Base-by-base conservation (phyloP, 2,797 vertebrate species). In the Smutsia temminckii region DNA sequence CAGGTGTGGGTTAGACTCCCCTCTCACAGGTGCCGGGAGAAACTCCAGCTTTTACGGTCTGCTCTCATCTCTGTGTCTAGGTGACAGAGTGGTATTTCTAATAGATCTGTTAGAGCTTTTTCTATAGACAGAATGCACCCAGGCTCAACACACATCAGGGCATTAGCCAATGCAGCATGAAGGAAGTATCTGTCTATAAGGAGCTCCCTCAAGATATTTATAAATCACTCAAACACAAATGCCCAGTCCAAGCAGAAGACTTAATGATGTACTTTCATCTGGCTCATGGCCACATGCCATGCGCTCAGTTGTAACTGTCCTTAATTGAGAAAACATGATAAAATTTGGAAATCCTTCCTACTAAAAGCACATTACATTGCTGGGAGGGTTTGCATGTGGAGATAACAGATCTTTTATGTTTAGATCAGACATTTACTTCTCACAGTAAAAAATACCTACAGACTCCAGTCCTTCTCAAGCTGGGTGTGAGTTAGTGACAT, bases 281-380 rank as follows among this genome's bases (percentile, higher is more conserved):
- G 64, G 8, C n/a, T 80, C n/a, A 46, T 25, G 27, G 57, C 46
- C 25, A 16, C 94, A 83, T 29, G 37, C 34, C 32, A 34, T 40
- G 32, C 37, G 51, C 68, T 89, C 42, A 34, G 72, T 57, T 89
- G 13, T 51, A 85, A 78, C 61, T 64, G 27, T 37, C 42, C 64
- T 86, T 91, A 93, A 93, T 75, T 84, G 57, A 83, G 71, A 94
- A 93, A 84, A 59, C 40, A 55, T 3, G 46, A 81, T 46, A 75
- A 55, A 86, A 93, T 81, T 57, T 71, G 14, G 46, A 81, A 74
- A 66, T 34, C n/a, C 21, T 20, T 77, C 46, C 23, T 53, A 20
- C 18, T 63, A 37, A 17, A 29, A 42, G 4, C 9, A 29, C 5
- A 2, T 64, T 46, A 69, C 16, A 2, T 23, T 66, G 14, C 66